Evolutionary conservation across 2,888 invertebrate species (phyloP), one percentile per base, ranked within the genome.

Genomic region (Drosophila koepferae): DNA sequence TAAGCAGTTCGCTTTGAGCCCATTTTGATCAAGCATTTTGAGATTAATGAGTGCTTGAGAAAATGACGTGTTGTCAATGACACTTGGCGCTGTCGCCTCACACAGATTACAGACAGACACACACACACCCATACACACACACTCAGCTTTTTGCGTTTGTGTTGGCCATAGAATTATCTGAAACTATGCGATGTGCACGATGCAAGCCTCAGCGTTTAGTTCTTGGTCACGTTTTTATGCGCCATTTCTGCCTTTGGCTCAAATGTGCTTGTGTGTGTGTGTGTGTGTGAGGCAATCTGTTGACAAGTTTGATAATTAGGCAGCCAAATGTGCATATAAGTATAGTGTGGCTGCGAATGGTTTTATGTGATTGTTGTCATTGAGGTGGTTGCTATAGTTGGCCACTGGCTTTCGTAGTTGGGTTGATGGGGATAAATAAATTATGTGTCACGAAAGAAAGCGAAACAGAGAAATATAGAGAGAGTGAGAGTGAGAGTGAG

Each of bases 31-130:
- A 56, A 69, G 61, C 53, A 31, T 55, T 43, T 54, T 70, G 54
- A 83, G 83, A 90, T 83, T 86, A 90, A 89, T 89, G 86, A 83
- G 74, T 74, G 65, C 90, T 90, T 74, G 74, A 89, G 77, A 70
- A 88, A 89, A 79, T 89, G 86, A 88, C 89, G 80, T 76, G 74
- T 76, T 62, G 78, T 78, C 86, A 86, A 84, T 89, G 83, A 55
- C 86, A 84, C 86, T 84, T 83, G 81, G 70, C 48, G 75, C 63
- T 71, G 55, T 64, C 51, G 67, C 43, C 51, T 34, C 34, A 18
- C 18, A 18, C 18, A n/a, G 3, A 34, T 31, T n/a, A 31, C n/a
- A 48, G 41, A n/a, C 55, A 59, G n/a, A 34, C 53, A 43, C 18
- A 49, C 51, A 34, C 34, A 44, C 38, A 18, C 55, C 61, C n/a